A percentile compares a stretch with the other conserved stretches of the same genome.
Evolutionary conservation across 2,113 vertebrate species (phyloP).

Genomic region (Hippopotamus amphibius): DNA sequence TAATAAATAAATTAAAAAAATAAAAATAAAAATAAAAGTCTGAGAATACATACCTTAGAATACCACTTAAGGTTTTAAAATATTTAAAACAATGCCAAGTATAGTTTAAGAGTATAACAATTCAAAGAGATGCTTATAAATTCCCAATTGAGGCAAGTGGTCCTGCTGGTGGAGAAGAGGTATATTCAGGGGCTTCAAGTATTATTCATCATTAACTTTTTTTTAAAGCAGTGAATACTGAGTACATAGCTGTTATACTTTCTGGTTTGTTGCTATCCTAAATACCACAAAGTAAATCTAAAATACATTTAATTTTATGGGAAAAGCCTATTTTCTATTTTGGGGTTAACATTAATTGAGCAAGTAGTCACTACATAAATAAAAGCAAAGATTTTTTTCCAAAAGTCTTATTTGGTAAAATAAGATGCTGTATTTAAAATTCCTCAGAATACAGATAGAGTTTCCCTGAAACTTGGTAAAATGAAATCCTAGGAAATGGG

Average conservation of each 20-base stretch:
- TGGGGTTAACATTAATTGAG: conserved; percentile 1
- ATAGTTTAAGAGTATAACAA: background rate
- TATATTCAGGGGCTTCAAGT: background rate
- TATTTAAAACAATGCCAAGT: background rate
- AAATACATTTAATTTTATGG: conserved; percentile 13
- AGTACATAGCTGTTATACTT: background rate
- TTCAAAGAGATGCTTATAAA: background rate
- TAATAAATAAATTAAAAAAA: too few relatives aligned
- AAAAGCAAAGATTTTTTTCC: background rate
- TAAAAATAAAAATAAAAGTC: background rate
- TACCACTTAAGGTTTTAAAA: background rate
- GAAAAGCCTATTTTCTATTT: background rate
- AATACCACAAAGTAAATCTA: conserved; percentile 7
- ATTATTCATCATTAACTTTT: background rate
- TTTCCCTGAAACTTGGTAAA: conserved; percentile 29
- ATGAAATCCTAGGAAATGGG: background rate
- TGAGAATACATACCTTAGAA: background rate
- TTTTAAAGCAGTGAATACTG: background rate
- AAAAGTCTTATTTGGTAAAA: conserved; percentile 1
- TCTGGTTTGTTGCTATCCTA: background rate
- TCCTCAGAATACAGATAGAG: background rate
- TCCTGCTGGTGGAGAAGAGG: background rate
- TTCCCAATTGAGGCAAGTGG: background rate
- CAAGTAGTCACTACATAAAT: background rate
- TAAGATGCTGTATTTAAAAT: background rate